These are phyloP conservation scores for Cheilosia vernalis DNA, from an alignment of 2,888 invertebrate genomes.

Conservation along the genomic window DNA sequence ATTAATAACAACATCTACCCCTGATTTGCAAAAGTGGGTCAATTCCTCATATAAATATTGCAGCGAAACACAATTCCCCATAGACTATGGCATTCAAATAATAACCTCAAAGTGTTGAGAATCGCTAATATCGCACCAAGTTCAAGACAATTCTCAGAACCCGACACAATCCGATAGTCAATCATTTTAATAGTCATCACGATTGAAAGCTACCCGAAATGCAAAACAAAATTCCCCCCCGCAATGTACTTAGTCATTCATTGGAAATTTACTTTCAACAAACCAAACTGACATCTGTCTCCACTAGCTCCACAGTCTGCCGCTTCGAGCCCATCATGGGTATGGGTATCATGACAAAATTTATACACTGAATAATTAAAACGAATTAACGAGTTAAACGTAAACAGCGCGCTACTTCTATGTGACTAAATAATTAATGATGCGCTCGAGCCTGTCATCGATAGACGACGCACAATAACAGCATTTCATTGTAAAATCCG, in stretches of 20 bases:
- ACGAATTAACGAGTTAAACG: slow-evolving; percentile 44
- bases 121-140: slow-evolving; percentile 7
- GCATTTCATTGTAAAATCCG: slow-evolving; percentile 36
- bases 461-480: slow-evolving; percentile 11
- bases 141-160: slow-evolving; percentile 15
- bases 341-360: slow-evolving; percentile 37
- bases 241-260: slow-evolving; percentile 16
- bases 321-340: slow-evolving; percentile 16
- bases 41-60: slow-evolving; percentile 23
- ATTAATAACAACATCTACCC: neutral
- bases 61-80: neutral
- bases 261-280: slow-evolving; percentile 32
- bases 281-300: slow-evolving; percentile 12
- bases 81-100: neutral
- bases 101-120: slow-evolving; percentile 4
- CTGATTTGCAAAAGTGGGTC: slow-evolving; percentile 11
- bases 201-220: slow-evolving; percentile 9
- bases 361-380: slow-evolving; percentile 53
- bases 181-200: neutral
- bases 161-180: slow-evolving; percentile 13
- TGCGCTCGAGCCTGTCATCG: slow-evolving; percentile 6
- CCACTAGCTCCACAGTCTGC: neutral
- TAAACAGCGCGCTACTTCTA: slow-evolving; percentile 17
- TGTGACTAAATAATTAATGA: slow-evolving; percentile 46
- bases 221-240: neutral